phyloP scores from a whole-genome alignment of 2,113 vertebrate species.

The Uropsilus gracilis region DNA sequence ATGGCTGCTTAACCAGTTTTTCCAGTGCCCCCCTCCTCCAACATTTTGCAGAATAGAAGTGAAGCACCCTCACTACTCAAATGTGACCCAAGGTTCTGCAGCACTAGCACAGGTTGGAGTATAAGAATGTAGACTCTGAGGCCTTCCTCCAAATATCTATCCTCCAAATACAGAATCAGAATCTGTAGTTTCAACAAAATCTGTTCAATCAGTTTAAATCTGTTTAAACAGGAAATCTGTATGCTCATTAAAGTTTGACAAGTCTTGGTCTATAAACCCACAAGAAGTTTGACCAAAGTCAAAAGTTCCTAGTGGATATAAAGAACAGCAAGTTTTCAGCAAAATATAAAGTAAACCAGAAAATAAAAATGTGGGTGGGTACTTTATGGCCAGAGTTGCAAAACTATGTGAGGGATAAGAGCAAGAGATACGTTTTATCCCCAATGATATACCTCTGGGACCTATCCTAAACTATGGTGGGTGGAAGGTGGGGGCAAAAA shows the following conservation, averaged over 20 bases:
- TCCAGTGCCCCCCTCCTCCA: neutral
- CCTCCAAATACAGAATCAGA: neutral
- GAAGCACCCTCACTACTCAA: neutral
- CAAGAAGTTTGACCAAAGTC: neutral
- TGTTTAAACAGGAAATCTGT: neutral
- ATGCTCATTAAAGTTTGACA: neutral
- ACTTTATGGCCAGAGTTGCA: neutral
- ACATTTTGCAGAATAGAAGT: neutral
- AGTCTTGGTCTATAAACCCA: neutral
- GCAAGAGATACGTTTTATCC: neutral
- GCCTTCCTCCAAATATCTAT: neutral
- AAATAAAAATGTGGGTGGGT: neutral
- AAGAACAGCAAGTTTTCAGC: neutral
- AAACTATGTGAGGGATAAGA: neutral
- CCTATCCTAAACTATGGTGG: neutral
- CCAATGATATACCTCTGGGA: neutral
- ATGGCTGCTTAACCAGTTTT: neutral
- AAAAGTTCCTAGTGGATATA: neutral
- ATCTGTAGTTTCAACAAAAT: neutral
- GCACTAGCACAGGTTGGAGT: neutral
- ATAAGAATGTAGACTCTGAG: neutral
- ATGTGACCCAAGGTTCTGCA: neutral
- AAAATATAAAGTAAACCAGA: neutral
- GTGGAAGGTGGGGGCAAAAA: neutral
- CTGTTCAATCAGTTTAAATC: neutral